Base-by-base conservation (phyloP, 2,888 invertebrate genomes). In the Volucella inanis region DNA sequence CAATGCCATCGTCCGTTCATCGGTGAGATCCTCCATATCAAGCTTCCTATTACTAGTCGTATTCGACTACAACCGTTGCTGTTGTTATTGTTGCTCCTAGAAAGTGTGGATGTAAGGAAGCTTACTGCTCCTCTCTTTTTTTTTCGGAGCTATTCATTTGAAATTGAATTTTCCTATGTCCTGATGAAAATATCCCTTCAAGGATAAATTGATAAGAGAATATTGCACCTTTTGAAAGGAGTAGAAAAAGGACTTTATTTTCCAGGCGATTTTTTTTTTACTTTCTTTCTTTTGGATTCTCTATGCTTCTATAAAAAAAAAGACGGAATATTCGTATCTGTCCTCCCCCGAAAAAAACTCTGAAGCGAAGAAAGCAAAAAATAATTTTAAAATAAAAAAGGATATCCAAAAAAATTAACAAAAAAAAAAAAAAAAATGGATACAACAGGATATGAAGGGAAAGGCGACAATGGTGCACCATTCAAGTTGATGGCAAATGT, bases 221-320 rank as follows among this genome's bases (percentile, higher is more conserved):
- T 85, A 85, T 85, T 85, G 85, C 85, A 85, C 85, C 81, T 85
- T 85, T 85, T 81, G 62, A 81, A 85, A 85, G 85, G 75, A 84
- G 84, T 84, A 75, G 31, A 31, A 31, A 84, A 84, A 75, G 75
- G 85, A 85, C 76, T 85, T 65, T 76, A 81, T 81, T 85, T 85
- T 77, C 31, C 45, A 85, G 77, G 54, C 49, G 59, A 45, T 61
- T 43, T 31, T 18, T 61, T 52, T 38, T 61, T 70, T 70, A 39
- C 22, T 47, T 57, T 41, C 38, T 18, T 15, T 8, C 31, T 41
- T 38, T 18, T 38, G 11, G 22, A 72, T 68, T 15, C 31, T 11
- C 41, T 47, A 15, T 39, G 38, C 49, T 50, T 31, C n/a, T 31
- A 38, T 54, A 18, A 45, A 54, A 52, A 70, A 50, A 45, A 50